phyloP scores from a whole-genome alignment of 2,797 vertebrate species.

The Eurystomus glaucurus region DNA sequence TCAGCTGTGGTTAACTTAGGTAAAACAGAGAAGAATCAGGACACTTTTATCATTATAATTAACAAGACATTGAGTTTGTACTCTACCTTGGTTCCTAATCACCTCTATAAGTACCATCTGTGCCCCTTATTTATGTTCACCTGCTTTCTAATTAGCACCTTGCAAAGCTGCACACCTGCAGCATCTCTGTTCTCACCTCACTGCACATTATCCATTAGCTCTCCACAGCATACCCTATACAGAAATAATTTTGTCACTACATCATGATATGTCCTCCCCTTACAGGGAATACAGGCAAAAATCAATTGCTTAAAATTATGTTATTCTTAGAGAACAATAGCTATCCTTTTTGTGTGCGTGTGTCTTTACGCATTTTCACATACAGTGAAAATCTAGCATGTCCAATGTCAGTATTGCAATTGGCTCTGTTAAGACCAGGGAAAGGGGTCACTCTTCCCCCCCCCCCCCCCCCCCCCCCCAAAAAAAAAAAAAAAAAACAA shows the following conservation, averaged over 20 bases:
- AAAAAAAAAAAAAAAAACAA: too few species aligned
- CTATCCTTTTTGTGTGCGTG: not conserved
- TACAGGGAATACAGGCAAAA: not conserved
- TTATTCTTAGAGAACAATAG: not conserved
- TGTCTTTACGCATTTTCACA: not conserved
- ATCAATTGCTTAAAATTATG: not conserved
- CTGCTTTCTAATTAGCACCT: constrained; percentile 34
- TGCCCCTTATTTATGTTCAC: not conserved
- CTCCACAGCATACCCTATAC: not conserved
- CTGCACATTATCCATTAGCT: not conserved
- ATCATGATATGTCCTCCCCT: not conserved
- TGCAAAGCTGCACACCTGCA: constrained; percentile 10
- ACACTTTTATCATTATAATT: not conserved
- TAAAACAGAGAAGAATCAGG: not conserved
- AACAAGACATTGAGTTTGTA: not conserved
- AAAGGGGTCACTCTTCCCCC: not conserved
- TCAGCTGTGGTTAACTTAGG: not conserved
- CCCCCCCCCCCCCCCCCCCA: too few species aligned
- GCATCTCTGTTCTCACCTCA: not conserved
- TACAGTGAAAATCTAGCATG: not conserved
- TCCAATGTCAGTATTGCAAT: not conserved
- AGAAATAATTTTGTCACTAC: constrained; percentile 14
- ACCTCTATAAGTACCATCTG: not conserved
- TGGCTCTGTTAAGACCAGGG: not conserved
- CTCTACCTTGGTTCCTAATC: not conserved